Base-by-base conservation (phyloP, 1,140 invertebrate genomes). In the Halesus radiatus region DNA sequence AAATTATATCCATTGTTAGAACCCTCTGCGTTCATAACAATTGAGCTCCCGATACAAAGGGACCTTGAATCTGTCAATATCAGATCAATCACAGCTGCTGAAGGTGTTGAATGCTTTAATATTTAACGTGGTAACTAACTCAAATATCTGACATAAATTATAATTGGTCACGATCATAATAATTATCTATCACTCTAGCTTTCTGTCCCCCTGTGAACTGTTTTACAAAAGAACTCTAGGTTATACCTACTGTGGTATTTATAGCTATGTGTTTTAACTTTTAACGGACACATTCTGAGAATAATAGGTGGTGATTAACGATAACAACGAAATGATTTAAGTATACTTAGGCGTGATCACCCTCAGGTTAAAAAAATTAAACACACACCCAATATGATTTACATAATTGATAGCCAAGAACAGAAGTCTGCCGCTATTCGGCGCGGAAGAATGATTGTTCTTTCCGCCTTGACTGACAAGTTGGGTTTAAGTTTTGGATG, bases 1-100 rank as follows among this genome's bases (percentile, higher is more conserved):
- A 20, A 23, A 64, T 26, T 22, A 26, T 26, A 15, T 62, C 13
- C 23, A 26, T 62, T 20, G 23, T 26, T 23, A 0, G 15, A 26
- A 64, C 58, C 3, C 23, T 22, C 13, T 26, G 4, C 18, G 23
- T 26, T 20, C 13, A 62, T 56, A 56, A 56, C 53, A 56, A 56
- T 56, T 56, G 20, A 20, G 13, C 8, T 26, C 4, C 23, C 22
- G 23, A 26, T 3, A 26, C 5, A 22, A 62, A 4, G 4, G 32
- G n/a, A 37, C 64, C 64, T 68, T 68, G 64, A 22, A 20, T 26
- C 1, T 50, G 64, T 68, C 64, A 68, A 68, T 68, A 68, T 22
- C 29, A 45, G n/a, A 68, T 68, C 64, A 68, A 50, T 68, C 64
- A 68, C 6, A 32, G 16, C 7, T n/a, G 15, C 20, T 32, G 15